phyloP scores from a whole-genome alignment of 2,113 vertebrate species.

The Piaya cayana region DNA sequence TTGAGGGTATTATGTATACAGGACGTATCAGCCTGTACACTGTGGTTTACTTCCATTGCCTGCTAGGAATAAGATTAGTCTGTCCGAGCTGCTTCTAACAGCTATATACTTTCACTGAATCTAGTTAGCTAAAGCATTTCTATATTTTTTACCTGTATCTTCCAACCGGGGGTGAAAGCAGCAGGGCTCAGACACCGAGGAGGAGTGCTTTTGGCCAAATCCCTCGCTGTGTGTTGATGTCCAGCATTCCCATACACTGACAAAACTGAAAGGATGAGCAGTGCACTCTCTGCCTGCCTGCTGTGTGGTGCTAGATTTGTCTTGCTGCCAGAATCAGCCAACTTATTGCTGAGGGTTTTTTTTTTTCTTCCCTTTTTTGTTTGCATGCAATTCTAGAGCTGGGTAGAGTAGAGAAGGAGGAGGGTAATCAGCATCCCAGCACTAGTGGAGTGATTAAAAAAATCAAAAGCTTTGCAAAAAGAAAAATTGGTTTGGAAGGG shows the following conservation, averaged over 20 bases:
- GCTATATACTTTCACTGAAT: not conserved
- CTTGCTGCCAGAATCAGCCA: constrained; percentile 78
- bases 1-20: constrained; percentile 9
- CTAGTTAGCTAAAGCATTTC: not conserved
- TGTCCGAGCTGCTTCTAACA: constrained; percentile 20
- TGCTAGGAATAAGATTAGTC: not conserved
- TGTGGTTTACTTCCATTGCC: constrained; percentile 22
- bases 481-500: constrained; percentile 3
- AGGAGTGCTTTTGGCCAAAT: constrained; percentile 26
- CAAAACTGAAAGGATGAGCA: constrained; percentile 73
- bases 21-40: not conserved
- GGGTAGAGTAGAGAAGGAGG: not conserved
- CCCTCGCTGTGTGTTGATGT: constrained; percentile 56
- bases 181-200: not conserved
- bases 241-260: constrained; percentile 78
- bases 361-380: not conserved
- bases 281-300: constrained; percentile 69
- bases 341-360: constrained; percentile 71
- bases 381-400: constrained; percentile 56
- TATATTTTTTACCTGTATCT: constrained; percentile 71
- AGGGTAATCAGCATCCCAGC: not conserved
- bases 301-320: constrained; percentile 80
- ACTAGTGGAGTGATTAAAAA: not conserved
- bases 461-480: not conserved
- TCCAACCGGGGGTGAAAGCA: constrained; percentile 26